Evolutionary conservation across 1,140 invertebrate species (phyloP), one percentile per base, ranked within the genome.

Genomic region (Drosophila mayri): DNA sequence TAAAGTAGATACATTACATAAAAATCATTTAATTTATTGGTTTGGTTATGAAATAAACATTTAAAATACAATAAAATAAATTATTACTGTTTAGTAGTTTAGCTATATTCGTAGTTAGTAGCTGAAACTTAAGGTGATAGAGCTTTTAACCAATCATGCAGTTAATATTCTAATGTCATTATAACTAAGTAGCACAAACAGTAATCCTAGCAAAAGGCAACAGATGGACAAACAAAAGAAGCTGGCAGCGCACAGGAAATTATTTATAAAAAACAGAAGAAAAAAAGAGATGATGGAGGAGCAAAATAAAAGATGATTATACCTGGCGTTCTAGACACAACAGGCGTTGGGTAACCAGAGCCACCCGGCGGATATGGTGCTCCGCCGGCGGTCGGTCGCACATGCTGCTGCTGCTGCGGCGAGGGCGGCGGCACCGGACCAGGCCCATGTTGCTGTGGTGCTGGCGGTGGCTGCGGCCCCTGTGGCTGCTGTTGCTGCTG

Each of bases 281-380:
- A 77, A 80, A 41, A 59, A 70, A 50, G 54, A 50, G 70, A 72
- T 72, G 70, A 73, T 46, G 55, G 67, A 72, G 54, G 70, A 63
- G 74, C 72, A 72, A 63, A 80, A 87, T 84, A 70, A 49, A 73
- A 75, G 71, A 90, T 80, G 75, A 91, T 72, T 83, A 80, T 92
- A 92, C 91, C 91, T 92, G 91, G 93, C 92, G 92, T 93, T 90
- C 91, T 79, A 93, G 94, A 93, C 86, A 92, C 91, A 88, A 92
- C 91, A 88, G 91, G 91, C 82, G 85, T 78, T 84, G 91, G 90
- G 79, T 92, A 92, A 58, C 85, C 84, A 72, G 91, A 86, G 85
- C 82, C 87, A 86, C 90, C 91, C 65, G 83, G 90, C 62, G 93
- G 93, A 86, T 92, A 92, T 71, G 91, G 87, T 82, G 91, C 78